Evolutionary conservation across 2,113 vertebrate genomes (phyloP).

Genomic region (Pontoporia blainvillei): DNA sequence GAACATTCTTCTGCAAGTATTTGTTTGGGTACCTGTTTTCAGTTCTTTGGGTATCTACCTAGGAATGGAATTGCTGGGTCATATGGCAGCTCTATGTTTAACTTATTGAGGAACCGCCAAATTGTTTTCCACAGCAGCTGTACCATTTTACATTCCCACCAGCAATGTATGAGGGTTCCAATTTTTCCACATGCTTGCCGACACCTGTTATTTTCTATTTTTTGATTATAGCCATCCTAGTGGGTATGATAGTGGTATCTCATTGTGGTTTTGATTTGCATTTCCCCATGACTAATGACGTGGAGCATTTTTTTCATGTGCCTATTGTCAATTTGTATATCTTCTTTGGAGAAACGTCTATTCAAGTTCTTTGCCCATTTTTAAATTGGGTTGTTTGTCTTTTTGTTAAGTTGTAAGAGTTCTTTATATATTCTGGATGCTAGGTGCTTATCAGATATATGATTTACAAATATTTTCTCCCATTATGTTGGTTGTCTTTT

Average conservation of each 20-base stretch:
- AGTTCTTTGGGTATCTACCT: background rate
- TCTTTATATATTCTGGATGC: background rate
- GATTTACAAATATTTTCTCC: background rate
- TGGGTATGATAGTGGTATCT: background rate
- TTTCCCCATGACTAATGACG: background rate
- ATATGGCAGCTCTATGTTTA: background rate
- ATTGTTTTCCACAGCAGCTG: background rate
- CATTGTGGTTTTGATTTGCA: background rate
- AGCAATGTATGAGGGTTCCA: background rate
- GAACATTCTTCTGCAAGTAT: background rate
- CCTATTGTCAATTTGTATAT: background rate
- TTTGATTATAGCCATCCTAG: background rate
- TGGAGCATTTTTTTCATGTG: background rate
- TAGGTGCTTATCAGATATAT: background rate
- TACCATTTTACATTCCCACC: background rate
- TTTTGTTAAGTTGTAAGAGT: background rate
- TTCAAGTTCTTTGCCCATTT: background rate
- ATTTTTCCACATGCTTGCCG: background rate
- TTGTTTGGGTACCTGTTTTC: background rate
- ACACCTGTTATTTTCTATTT: background rate
- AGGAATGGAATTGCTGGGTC: background rate
- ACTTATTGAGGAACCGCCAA: background rate
- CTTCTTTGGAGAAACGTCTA: background rate
- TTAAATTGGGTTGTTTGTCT: background rate
- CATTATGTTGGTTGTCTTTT: background rate